phyloP scores from a whole-genome alignment of 2,797 vertebrate genomes.

The Oreochromis mossambicus region DNA sequence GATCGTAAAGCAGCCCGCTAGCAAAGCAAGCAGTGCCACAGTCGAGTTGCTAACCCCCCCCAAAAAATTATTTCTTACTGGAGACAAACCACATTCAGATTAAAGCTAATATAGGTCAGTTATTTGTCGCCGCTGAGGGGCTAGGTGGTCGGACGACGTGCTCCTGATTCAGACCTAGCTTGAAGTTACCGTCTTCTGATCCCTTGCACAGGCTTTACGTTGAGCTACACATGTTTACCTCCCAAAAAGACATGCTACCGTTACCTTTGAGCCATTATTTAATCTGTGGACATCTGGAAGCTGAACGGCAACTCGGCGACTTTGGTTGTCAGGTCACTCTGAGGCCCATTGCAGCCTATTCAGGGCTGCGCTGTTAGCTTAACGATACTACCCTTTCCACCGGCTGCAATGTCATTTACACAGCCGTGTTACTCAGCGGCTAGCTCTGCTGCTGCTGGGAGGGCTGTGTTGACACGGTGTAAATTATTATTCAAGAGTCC shows the following conservation, averaged over 20 bases:
- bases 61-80: background rate
- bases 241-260: background rate
- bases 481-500: background rate
- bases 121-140: background rate
- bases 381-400: background rate
- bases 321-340: conserved; percentile 42
- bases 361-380: conserved; percentile 41
- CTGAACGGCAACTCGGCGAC: background rate
- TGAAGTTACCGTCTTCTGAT: background rate
- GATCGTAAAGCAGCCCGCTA: conserved; percentile 1
- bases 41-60: background rate
- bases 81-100: background rate
- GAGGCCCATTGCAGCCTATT: conserved; percentile 44
- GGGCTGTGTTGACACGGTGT: background rate
- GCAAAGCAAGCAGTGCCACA: background rate
- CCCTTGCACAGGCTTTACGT: background rate
- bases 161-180: conserved; percentile 2
- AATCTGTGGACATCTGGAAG: background rate
- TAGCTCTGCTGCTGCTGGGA: background rate
- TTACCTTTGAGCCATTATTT: conserved; percentile 46
- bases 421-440: background rate
- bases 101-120: background rate
- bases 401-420: conserved; percentile 47
- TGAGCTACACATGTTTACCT: background rate
- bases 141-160: background rate